Evolutionary conservation across 2,888 invertebrate species (phyloP).

Genomic region (Drosophila rellima): DNA sequence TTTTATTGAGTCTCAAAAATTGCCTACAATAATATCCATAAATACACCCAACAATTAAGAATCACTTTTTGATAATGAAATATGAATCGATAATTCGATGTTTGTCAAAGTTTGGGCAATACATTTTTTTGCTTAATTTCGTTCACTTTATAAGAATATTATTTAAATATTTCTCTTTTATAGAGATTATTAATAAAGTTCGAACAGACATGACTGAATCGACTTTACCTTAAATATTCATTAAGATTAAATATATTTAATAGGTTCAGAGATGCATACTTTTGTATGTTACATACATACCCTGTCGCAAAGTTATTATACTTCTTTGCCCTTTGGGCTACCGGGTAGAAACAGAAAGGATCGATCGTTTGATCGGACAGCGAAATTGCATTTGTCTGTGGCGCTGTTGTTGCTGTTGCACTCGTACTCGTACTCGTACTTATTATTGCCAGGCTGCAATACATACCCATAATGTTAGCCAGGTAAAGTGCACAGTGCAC

Average conservation of each 20-base stretch:
- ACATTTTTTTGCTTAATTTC: too few species aligned
- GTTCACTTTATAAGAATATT: too few species aligned
- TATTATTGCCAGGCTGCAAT: conserved; percentile 41
- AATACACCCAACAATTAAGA: too few species aligned
- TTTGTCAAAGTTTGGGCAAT: too few species aligned
- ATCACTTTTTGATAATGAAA: too few species aligned
- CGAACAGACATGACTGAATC: not conserved
- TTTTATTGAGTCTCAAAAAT: too few species aligned
- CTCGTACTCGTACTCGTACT: conserved; percentile 59
- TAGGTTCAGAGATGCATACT: not conserved
- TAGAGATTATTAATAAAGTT: not conserved
- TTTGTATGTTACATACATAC: too few species aligned
- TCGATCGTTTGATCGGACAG: conserved; percentile 69
- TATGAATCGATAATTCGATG: too few species aligned
- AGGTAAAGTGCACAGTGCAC: conserved; percentile 53
- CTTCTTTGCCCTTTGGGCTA: not conserved
- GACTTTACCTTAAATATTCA: not conserved
- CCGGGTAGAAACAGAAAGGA: conserved; percentile 56
- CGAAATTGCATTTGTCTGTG: conserved; percentile 68
- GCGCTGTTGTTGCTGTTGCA: conserved; percentile 19
- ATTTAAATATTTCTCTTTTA: too few species aligned
- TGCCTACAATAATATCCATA: too few species aligned
- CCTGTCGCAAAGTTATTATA: not conserved
- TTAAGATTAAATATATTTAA: not conserved
- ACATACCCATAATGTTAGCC: conserved; percentile 62